Evolutionary conservation across 1,140 invertebrate species (phyloP).

Genomic region (Calosoma granatense): DNA sequence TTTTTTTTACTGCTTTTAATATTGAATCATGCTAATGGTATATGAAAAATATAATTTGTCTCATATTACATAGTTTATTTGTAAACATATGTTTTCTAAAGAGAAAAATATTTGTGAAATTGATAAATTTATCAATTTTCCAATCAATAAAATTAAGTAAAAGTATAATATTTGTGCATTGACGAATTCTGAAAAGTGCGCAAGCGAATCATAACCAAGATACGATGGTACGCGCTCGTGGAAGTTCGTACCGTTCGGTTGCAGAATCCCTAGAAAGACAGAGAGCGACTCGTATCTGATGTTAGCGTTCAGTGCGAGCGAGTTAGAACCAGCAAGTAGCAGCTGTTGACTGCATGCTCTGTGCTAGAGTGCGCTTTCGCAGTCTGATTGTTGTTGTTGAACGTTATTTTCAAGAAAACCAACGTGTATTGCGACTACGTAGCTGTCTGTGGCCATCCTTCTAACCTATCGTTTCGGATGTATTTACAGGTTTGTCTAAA

Average conservation of each 20-base stretch:
- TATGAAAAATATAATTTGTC: neutral
- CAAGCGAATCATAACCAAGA: neutral
- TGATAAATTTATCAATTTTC: constrained; percentile 4
- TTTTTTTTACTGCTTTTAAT: constrained; percentile 9
- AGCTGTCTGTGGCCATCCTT: neutral
- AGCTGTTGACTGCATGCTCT: neutral
- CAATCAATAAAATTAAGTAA: constrained; percentile 6
- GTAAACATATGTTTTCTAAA: neutral
- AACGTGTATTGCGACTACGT: neutral
- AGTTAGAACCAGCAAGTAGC: neutral
- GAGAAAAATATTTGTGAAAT: neutral
- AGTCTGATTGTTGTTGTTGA: neutral
- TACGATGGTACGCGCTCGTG: neutral
- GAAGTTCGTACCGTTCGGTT: neutral
- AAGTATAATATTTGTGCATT: constrained; percentile 7
- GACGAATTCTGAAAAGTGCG: neutral
- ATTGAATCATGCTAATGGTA: constrained; percentile 1
- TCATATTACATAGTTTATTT: neutral
- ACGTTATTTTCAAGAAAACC: neutral
- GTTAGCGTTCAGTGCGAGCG: neutral
- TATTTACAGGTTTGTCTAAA: constrained; percentile 2
- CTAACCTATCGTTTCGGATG: neutral
- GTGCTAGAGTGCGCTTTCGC: neutral
- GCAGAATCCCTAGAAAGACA: neutral
- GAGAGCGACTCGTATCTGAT: neutral